Percentiles rank a stretch among this genome's conserved stretches.
These are phyloP conservation scores for Oxyteleia sp. DNA, from an alignment of 2,888 invertebrate species.

Conservation along the genomic window DNA sequence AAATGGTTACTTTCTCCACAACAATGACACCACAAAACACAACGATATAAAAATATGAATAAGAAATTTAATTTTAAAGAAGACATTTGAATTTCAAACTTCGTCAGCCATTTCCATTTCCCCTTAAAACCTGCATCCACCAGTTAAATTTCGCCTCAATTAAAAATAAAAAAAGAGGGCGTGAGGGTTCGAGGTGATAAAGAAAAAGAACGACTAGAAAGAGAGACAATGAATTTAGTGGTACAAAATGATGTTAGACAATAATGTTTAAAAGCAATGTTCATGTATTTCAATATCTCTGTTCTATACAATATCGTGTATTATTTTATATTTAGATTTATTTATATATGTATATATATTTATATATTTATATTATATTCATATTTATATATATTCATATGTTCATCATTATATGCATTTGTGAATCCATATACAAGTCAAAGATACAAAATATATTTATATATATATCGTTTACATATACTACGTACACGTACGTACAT, in stretches of 20 bases:
- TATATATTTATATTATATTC: slow-evolving; percentile 23
- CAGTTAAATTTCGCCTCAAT: too few species aligned
- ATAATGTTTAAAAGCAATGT: slow-evolving; percentile 87
- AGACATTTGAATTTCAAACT: too few species aligned
- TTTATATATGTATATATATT: slow-evolving; percentile 33
- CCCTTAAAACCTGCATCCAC: too few species aligned
- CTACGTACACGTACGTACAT: slow-evolving; percentile 45
- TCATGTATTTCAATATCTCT: slow-evolving; percentile 88
- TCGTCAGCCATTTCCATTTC: too few species aligned
- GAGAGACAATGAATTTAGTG: slow-evolving; percentile 81
- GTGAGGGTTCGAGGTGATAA: slow-evolving; percentile 12
- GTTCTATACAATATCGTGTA: slow-evolving; percentile 87
- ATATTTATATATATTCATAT: slow-evolving; percentile 45
- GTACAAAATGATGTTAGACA: slow-evolving; percentile 87
- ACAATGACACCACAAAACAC: too few species aligned
- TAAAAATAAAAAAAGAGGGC: too few species aligned
- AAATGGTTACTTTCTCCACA: too few species aligned
- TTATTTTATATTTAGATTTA: slow-evolving; percentile 50
- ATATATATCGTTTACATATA: slow-evolving; percentile 50
- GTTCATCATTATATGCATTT: slow-evolving; percentile 85
- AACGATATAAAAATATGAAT: too few species aligned
- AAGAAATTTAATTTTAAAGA: too few species aligned
- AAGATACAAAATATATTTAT: slow-evolving; percentile 87
- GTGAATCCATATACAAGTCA: slow-evolving; percentile 86
- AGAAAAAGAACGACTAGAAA: slow-evolving; percentile 40